phyloP scores from a whole-genome alignment of 23 tunicate species.

The Styela plicata region DNA sequence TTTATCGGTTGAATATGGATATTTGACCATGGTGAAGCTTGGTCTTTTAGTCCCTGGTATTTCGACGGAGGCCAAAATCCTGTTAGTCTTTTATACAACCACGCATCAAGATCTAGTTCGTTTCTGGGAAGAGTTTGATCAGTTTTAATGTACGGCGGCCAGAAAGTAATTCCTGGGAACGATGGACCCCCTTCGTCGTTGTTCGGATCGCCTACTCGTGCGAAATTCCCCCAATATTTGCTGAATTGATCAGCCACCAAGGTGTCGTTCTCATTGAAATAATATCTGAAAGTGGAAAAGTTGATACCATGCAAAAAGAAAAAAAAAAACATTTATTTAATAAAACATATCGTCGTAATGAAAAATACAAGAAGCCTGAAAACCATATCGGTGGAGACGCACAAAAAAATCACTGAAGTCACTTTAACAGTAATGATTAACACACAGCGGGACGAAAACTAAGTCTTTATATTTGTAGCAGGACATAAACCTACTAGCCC shows the following conservation, averaged over 20 bases:
- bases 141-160: constrained; percentile 9
- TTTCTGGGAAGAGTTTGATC: too few relatives aligned
- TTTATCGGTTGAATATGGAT: constrained; percentile 35
- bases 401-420: background rate
- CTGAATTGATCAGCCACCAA: constrained; percentile 25
- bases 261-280: constrained; percentile 41
- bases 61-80: background rate
- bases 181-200: constrained; percentile 6
- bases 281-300: constrained; percentile 8
- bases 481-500: too few relatives aligned
- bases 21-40: constrained; percentile 32
- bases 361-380: background rate
- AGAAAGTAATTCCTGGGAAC: background rate
- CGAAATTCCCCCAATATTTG: constrained; percentile 30
- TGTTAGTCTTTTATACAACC: too few relatives aligned
- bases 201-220: constrained; percentile 14
- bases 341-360: background rate
- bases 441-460: background rate
- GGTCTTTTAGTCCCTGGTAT: background rate
- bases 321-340: background rate
- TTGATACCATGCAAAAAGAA: background rate
- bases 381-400: too few relatives aligned
- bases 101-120: too few relatives aligned
- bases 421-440: background rate
- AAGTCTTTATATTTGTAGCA: too few relatives aligned